A percentile compares a stretch with the other conserved stretches of the same genome.
Conservation (phyloP, 2,797 vertebrate species). For the Poeciliopsis infans region DNA sequence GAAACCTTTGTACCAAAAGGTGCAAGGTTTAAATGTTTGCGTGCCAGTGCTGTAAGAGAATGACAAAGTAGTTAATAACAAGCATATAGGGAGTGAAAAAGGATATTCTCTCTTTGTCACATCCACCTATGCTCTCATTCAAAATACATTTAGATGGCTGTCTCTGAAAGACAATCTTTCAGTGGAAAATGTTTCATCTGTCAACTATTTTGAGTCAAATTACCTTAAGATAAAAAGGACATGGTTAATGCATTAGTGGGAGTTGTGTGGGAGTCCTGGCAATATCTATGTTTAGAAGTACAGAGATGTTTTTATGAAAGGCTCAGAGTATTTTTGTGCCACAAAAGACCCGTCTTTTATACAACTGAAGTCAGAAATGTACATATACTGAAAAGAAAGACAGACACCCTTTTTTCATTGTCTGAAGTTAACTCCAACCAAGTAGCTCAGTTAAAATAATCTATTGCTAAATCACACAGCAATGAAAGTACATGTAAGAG, state of each 20-base stretch:
- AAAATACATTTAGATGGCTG: slow-evolving; percentile 36
- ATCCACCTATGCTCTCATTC: slow-evolving; percentile 28
- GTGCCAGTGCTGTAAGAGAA: not conserved
- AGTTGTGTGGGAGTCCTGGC: slow-evolving; percentile 43
- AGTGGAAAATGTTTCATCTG: slow-evolving; percentile 34
- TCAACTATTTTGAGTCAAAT: slow-evolving; percentile 57
- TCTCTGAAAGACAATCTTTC: slow-evolving; percentile 20
- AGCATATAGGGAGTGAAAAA: not conserved
- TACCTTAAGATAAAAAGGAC: slow-evolving; percentile 62
- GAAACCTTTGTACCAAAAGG: not conserved
- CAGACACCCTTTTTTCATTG: not conserved
- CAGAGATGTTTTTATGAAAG: slow-evolving; percentile 10
- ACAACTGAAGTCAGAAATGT: not conserved
- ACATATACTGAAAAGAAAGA: not conserved
- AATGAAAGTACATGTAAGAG: not conserved
- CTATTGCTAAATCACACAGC: not conserved
- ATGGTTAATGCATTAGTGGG: slow-evolving; percentile 72
- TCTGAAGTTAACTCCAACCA: not conserved
- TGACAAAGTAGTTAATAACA: not conserved
- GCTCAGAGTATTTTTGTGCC: slow-evolving; percentile 5
- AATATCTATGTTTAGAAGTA: slow-evolving; percentile 52
- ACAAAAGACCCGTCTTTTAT: slow-evolving; percentile 1
- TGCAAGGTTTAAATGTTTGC: not conserved
- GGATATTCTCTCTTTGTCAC: not conserved
- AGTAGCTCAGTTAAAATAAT: not conserved